Base-by-base conservation (phyloP, 2,888 invertebrate species). In the Zygothrica quintamaculata region DNA sequence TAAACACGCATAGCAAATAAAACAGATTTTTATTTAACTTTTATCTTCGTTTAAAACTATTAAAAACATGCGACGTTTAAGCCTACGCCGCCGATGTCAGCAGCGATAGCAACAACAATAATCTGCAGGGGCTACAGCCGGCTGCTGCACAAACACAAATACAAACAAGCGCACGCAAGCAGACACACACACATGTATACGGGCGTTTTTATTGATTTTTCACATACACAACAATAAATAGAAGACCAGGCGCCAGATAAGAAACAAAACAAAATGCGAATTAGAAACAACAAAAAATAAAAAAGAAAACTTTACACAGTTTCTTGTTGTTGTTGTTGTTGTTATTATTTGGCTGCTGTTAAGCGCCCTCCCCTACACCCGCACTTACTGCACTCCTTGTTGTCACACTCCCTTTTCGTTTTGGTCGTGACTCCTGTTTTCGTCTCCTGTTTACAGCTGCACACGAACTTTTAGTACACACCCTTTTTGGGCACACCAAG, bases 1-100 rank as follows among this genome's bases (percentile, higher is more conserved):
- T 82, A 82, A 82, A 66, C 78, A 85, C 72, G 79, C 76, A 65
- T 67, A 36, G 39, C 37, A 58, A 47, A 44, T 37, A 31, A 15
- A 57, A 29, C 1, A 12, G 16, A 9, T 5, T 12, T n/a, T 50
- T 47, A 53, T 42, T 42, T 42, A 12, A 13, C 22, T 55, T 13
- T 13, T 3, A 61, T 7, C 26, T 9, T 29, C n/a, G 9, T 29
- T 34, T 1, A 5, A 12, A 44, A 39, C 37, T 48, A 36, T 55
- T 33, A 42, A 33, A 7, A 34, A 25, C 56, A 55, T 33, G 59
- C 46, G 46, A 58, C 61, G 43, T 48, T 48, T 29, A 43, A 59
- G 55, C 18, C 9, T 16, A 22, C 18, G 18, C 12, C 48, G 31
- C 39, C 37, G 53, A 13, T 36, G 12, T 34, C 36, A 5, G 8